These are phyloP conservation scores for Brenthis hecate DNA, from an alignment of 2,888 invertebrate species.

Conservation along the genomic window DNA sequence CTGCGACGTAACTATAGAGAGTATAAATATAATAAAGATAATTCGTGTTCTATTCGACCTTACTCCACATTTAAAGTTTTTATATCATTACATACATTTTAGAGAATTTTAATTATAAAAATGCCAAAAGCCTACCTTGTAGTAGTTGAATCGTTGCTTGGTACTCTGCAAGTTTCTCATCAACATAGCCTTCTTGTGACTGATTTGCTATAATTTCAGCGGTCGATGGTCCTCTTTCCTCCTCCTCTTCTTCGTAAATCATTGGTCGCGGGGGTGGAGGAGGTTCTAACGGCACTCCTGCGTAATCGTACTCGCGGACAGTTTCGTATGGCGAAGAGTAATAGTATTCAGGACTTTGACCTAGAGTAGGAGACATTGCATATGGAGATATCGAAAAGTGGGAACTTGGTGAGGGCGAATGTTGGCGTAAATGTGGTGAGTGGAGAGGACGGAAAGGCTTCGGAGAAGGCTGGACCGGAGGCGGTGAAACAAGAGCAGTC, in stretches of 20 bases:
- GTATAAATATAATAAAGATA: no score
- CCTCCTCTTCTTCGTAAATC: conserved; percentile 86
- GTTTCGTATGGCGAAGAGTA: conserved; percentile 82
- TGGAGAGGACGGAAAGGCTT: conserved; percentile 76
- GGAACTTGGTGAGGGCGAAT: conserved; percentile 75
- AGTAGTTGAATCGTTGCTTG: conserved; percentile 94
- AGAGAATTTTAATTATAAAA: no score
- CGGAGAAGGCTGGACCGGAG: conserved; percentile 82
- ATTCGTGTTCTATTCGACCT: no score
- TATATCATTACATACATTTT: no score
- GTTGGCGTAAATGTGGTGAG: conserved; percentile 74
- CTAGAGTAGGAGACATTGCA: conserved; percentile 82
- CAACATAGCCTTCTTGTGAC: conserved; percentile 96
- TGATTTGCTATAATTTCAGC: conserved; percentile 96
- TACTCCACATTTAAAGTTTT: no score
- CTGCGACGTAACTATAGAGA: no score
- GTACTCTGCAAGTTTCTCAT: conserved; percentile 96
- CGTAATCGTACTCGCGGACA: conserved; percentile 85
- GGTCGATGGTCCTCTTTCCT: conserved; percentile 91
- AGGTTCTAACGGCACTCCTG: conserved; percentile 90
- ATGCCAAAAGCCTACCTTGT: conserved; percentile 85
- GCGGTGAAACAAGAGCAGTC: conserved; percentile 79
- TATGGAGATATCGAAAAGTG: conserved; percentile 79
- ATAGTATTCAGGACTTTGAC: conserved; percentile 83
- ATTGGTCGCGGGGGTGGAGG: conserved; percentile 87